Base-by-base conservation (phyloP, 2,888 invertebrate genomes). In the Alcis repandata region DNA sequence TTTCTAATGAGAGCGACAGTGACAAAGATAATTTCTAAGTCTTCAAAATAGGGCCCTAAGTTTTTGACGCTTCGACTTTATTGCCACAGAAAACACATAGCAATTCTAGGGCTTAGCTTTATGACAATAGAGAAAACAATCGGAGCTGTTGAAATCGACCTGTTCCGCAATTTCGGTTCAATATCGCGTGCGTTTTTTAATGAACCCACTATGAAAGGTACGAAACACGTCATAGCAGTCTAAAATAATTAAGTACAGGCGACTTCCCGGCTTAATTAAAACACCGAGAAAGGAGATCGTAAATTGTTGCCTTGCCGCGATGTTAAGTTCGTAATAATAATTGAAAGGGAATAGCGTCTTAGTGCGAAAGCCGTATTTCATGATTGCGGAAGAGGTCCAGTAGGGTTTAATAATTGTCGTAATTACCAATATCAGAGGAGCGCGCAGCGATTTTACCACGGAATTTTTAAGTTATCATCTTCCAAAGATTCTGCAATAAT, bases 181-280 rank as follows among this genome's bases (percentile, higher is more conserved):
- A 49, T 8, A 33, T 49, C 33, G 43, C 49, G 17, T 56, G 33
- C 52, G 33, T 48, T 41, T 53, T 64, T 49, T 51, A 59, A 56
- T 40, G 36, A 58, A 38, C 17, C 11, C 45, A 9, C 15, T 22
- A 20, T 19, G 27, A 19, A 61, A 32, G 27, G 3, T 52, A 46
- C 33, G 43, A 38, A 64, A 54, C 41, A 43, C 36, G 11, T 54
- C 36, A 41, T 51, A 51, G 67, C 64, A 62, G 69, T 66, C 59
- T 65, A 63, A 70, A 72, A 73, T 75, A 74, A 64, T 70, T 73
- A 76, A 74, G 70, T 65, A 68, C 63, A 66, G 67, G 65, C 69
- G 67, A 70, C 74, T 77, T 74, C 68, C 72, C 67, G 59, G 63
- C 63, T 78, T 79, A 80, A 82, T 81, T 80, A 79, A 80, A 72